A percentile compares a stretch with the other conserved stretches of the same genome.
Evolutionary conservation across 1,140 invertebrate genomes (phyloP).

Genomic region (Anoplophora glabripennis): DNA sequence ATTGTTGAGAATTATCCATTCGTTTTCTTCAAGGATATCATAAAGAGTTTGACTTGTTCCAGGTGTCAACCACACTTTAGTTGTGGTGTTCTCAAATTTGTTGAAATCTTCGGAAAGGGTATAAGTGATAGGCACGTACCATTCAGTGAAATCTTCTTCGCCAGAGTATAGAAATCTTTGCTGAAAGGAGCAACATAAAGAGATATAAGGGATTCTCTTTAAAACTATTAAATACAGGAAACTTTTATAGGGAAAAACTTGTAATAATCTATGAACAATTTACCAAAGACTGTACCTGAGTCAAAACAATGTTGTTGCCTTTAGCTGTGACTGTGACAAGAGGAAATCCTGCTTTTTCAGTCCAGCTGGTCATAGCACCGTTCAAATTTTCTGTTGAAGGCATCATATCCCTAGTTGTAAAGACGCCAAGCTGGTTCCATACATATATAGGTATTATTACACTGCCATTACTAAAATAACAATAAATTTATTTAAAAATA

Average conservation of each 20-base stretch:
- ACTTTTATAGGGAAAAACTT: no score
- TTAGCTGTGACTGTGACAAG: constrained; percentile 44
- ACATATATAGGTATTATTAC: constrained; percentile 47
- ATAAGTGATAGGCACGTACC: constrained; percentile 27
- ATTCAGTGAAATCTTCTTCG: constrained; percentile 1
- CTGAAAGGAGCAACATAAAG: no score
- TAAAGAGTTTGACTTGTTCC: constrained; percentile 18
- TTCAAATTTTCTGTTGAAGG: constrained; percentile 19
- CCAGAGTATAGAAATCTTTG: constrained; percentile 26
- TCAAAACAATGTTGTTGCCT: constrained; percentile 19
- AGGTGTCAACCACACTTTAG: constrained; percentile 50
- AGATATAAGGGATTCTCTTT: no score
- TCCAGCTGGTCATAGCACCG: constrained; percentile 56
- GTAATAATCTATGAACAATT: no score
- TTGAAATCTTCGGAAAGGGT: constrained; percentile 21
- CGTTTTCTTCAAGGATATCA: constrained; percentile 39
- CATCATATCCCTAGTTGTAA: constrained; percentile 26
- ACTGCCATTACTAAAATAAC: constrained; percentile 51
- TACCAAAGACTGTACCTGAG: no score
- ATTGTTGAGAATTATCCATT: constrained; percentile 72
- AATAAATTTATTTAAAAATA: no score
- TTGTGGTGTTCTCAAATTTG: constrained; percentile 56
- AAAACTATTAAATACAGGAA: no score
- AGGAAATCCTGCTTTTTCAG: constrained; percentile 65
- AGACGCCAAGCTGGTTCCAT: constrained; percentile 43